Evolutionary conservation across 2,888 invertebrate genomes (phyloP).

Genomic region (Camptogramma bilineatum): DNA sequence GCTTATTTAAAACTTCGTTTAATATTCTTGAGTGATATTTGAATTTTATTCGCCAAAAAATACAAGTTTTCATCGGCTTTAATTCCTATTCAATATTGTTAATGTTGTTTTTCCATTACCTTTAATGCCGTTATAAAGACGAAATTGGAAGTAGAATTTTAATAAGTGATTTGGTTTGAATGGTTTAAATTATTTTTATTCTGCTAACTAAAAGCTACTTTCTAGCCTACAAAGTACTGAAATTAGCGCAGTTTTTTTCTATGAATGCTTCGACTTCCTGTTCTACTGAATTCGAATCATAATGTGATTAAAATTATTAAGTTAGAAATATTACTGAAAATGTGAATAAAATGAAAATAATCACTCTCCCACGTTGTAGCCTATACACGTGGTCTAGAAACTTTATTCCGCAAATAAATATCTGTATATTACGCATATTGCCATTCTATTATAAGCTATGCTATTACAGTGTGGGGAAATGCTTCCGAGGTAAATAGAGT

Average conservation of each 20-base stretch:
- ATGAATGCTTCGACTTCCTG: neutral
- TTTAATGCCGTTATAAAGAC: no score
- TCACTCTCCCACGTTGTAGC: conserved; percentile 30
- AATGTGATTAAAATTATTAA: neutral
- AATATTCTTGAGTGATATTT: neutral
- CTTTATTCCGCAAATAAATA: conserved; percentile 9
- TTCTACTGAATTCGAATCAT: neutral
- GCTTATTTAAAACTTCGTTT: conserved; percentile 17
- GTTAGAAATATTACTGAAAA: conserved; percentile 13
- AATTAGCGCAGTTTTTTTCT: conserved; percentile 3
- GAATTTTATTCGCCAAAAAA: neutral
- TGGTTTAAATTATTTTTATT: no score
- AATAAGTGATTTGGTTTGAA: no score
- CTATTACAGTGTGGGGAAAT: no score
- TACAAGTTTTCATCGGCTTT: neutral
- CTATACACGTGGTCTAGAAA: conserved; percentile 19
- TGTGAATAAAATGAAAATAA: conserved; percentile 20
- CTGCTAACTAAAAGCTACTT: no score
- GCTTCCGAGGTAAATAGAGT: no score
- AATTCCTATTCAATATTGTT: neutral
- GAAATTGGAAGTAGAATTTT: no score
- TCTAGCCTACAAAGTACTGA: no score
- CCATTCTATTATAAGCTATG: no score
- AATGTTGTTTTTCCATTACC: no score
- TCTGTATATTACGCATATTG: no score